Evolutionary conservation across 1,140 invertebrate species (phyloP), one percentile per base, ranked within the genome.

Genomic region (Ruditapes philippinarum): DNA sequence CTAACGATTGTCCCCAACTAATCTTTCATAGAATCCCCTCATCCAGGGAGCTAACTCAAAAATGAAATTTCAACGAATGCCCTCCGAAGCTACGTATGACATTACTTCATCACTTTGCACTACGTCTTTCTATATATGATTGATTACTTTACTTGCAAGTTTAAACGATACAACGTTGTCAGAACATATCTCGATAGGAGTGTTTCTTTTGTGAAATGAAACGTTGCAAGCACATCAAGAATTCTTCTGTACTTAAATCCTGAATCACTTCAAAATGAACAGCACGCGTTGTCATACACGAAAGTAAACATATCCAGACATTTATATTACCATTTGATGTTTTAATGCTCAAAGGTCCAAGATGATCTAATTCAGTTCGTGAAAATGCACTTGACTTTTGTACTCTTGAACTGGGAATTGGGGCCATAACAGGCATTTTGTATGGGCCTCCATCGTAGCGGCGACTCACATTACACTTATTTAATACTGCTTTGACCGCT

Each of bases 371-470:
- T 40, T 54, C 78, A 14, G 78, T 38, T 2, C 25, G 33, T 38
- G 28, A 33, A 40, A 80, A 80, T 11, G 78, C 36, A 12, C 0
- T 4, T 14, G 49, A 57, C 25, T 80, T 31, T 33, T 12, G n/a
- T 22, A 80, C 54, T 60, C 82, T 45, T 12, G 31, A 70, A 42
- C 0, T 7, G 42, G 80, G 80, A 28, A 68, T 45, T 28, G 80
- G 28, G 0, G 80, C 9, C 54, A 83, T 42, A 1, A 22, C n/a
- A 45, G 80, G 57, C 80, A 70, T 83, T 70, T 45, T 83, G 31
- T 83, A 83, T 25, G 62, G 57, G 3, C 60, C 62, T 11, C 80
- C 80, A 22, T 81, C 79, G 54, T 36, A 14, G 40, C 80, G 19
- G 36, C 80, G 54, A 42, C 80, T 65, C 5, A 65, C 33, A 5